phyloP scores from a whole-genome alignment of 2,888 invertebrate species.

The Halictus ligatus region DNA sequence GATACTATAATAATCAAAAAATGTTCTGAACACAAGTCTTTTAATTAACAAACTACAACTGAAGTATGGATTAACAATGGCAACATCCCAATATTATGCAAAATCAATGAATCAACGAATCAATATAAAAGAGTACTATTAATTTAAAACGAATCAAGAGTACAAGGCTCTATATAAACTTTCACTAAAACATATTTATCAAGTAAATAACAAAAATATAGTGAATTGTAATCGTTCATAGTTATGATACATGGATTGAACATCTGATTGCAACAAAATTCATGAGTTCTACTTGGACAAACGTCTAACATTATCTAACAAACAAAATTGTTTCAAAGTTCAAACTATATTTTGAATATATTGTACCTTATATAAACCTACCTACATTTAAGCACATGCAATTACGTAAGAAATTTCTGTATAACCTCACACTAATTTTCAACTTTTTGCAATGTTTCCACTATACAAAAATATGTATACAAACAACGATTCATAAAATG shows the following conservation, averaged over 20 bases:
- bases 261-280: not conserved
- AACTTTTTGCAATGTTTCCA: constrained; percentile 6
- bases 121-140: constrained; percentile 7
- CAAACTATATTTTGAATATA: constrained; percentile 1
- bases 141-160: constrained; percentile 31
- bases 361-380: not conserved
- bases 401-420: constrained; percentile 6
- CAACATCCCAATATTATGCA: constrained; percentile 15
- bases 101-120: constrained; percentile 23
- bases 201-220: not conserved
- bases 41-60: constrained; percentile 31
- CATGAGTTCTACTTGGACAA: not conserved
- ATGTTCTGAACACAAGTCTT: constrained; percentile 35
- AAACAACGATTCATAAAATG: constrained; percentile 48
- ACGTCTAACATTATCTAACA: not conserved
- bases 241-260: constrained; percentile 7
- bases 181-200: not conserved
- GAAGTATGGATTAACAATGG: constrained; percentile 39
- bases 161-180: constrained; percentile 21
- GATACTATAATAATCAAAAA: constrained; percentile 19
- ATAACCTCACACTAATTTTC: too few relatives aligned
- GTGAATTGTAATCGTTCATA: constrained; percentile 20
- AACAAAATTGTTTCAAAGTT: not conserved
- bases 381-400: constrained; percentile 35
- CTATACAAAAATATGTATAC: constrained; percentile 24